Conservation (phyloP, 2,113 vertebrate genomes). For the Sander lucioperca region DNA sequence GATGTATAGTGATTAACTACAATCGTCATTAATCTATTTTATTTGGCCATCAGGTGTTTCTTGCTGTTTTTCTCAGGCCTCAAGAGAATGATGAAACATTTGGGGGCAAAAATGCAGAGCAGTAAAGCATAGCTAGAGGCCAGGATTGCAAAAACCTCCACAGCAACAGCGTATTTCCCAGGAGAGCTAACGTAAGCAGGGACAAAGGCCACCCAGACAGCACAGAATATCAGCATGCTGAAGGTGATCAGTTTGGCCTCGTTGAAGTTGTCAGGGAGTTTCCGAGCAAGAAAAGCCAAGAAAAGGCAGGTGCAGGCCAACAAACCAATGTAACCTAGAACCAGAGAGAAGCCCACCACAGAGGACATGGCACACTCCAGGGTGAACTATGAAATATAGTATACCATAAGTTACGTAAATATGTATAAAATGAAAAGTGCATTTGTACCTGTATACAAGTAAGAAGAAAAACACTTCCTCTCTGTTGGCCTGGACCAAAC, state of each 20-base stretch:
- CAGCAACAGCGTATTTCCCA: constrained; percentile 75
- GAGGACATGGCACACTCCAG: constrained; percentile 81
- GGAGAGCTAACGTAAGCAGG: constrained; percentile 83
- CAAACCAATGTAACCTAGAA: constrained; percentile 85
- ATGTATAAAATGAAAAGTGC: background rate
- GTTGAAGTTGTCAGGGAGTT: constrained; percentile 79
- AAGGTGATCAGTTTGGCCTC: constrained; percentile 83
- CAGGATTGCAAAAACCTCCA: constrained; percentile 83
- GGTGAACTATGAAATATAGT: constrained; percentile 66
- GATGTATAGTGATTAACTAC: background rate
- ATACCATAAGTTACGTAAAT: background rate
- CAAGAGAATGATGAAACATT: constrained; percentile 82
- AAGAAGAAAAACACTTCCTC: constrained; percentile 73
- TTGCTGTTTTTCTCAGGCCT: constrained; percentile 79
- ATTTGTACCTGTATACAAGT: constrained; percentile 63
- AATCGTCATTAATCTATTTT: background rate
- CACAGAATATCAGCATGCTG: constrained; percentile 86
- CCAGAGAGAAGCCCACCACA: constrained; percentile 78
- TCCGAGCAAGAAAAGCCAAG: constrained; percentile 82
- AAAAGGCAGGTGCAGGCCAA: constrained; percentile 79
- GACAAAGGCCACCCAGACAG: constrained; percentile 81
- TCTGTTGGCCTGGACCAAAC: constrained; percentile 81
- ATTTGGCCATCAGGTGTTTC: constrained; percentile 76
- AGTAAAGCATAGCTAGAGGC: constrained; percentile 77
- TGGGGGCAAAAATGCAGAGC: constrained; percentile 81